Percentiles rank a stretch among this genome's conserved stretches.
phyloP scores from a whole-genome alignment of 2,888 invertebrate species.

The Nemotelus nigrinus region DNA sequence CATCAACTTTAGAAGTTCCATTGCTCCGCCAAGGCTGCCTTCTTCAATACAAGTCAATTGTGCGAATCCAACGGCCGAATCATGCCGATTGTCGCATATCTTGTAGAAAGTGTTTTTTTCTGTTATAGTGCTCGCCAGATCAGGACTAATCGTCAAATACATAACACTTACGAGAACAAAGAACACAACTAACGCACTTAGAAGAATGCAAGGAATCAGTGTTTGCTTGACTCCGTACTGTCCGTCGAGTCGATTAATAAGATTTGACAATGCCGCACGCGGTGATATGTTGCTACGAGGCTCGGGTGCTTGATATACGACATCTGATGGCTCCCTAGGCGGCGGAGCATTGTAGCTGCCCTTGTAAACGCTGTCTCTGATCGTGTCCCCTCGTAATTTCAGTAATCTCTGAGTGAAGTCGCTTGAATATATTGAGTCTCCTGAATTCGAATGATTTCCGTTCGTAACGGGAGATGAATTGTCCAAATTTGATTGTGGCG shows the following conservation, averaged over 20 bases:
- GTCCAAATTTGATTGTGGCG: slow-evolving; percentile 17
- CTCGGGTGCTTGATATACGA: slow-evolving; percentile 52
- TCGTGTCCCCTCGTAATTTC: slow-evolving; percentile 54
- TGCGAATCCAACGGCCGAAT: slow-evolving; percentile 67
- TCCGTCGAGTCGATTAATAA: slow-evolving; percentile 55
- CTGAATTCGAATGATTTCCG: slow-evolving; percentile 63
- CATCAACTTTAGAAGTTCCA: slow-evolving; percentile 72
- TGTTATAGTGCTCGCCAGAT: slow-evolving; percentile 59
- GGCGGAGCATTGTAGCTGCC: slow-evolving; percentile 48
- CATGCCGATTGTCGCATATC: slow-evolving; percentile 67
- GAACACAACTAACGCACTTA: slow-evolving; percentile 72
- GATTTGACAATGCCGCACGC: slow-evolving; percentile 53
- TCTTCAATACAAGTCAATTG: slow-evolving; percentile 74
- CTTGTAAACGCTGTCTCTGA: slow-evolving; percentile 52
- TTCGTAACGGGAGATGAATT: slow-evolving; percentile 55
- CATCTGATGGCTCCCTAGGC: slow-evolving; percentile 46
- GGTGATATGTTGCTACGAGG: slow-evolving; percentile 53
- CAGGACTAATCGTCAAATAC: slow-evolving; percentile 71
- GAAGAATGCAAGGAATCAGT: slow-evolving; percentile 72
- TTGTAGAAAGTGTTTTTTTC: slow-evolving; percentile 67
- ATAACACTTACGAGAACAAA: slow-evolving; percentile 74
- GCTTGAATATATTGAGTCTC: slow-evolving; percentile 76
- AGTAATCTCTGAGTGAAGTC: slow-evolving; percentile 72
- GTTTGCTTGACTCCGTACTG: slow-evolving; percentile 58
- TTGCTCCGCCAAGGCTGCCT: slow-evolving; percentile 71